These are phyloP conservation scores for Trachelipus rathkii DNA, from an alignment of 1,140 invertebrate species.

Conservation along the genomic window DNA sequence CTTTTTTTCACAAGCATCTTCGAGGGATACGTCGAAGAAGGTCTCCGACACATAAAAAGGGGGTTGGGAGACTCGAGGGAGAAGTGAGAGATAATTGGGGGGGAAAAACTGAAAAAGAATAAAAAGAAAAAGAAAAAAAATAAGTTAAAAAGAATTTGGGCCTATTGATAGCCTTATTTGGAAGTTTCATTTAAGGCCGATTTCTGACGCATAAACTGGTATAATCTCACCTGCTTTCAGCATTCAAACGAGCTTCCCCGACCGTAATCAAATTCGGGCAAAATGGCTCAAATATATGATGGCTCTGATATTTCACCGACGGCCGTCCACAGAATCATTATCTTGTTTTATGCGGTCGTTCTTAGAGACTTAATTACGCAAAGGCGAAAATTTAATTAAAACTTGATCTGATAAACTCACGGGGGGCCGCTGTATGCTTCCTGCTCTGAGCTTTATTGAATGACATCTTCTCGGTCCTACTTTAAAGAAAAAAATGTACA, in stretches of 20 bases:
- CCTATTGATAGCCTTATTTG: slow-evolving; percentile 10
- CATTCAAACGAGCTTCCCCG: slow-evolving; percentile 25
- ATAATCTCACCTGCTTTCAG: slow-evolving; percentile 12
- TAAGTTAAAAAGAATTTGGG: background rate
- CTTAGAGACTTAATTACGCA: slow-evolving; percentile 43
- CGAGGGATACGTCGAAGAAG: background rate
- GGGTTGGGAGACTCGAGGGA: background rate
- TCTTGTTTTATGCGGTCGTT: slow-evolving; percentile 44
- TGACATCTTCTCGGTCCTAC: slow-evolving; percentile 11
- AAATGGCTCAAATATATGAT: slow-evolving; percentile 43
- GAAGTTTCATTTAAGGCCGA: slow-evolving; percentile 9
- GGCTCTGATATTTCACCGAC: slow-evolving; percentile 40
- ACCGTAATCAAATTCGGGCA: slow-evolving; percentile 43
- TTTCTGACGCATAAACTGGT: slow-evolving; percentile 3
- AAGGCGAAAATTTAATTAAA: slow-evolving; percentile 45
- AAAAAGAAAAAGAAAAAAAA: background rate
- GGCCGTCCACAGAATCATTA: slow-evolving; percentile 37
- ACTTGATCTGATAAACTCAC: slow-evolving; percentile 45
- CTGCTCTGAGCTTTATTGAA: slow-evolving; percentile 16
- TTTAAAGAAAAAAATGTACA: no score
- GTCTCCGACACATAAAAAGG: background rate
- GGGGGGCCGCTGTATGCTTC: slow-evolving; percentile 43
- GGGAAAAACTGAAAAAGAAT: background rate
- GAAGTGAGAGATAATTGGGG: background rate
- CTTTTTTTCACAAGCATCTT: background rate